Percentiles rank a stretch among this genome's conserved stretches.
Conservation (phyloP, 2,797 vertebrate species). For the Sciurus carolinensis region DNA sequence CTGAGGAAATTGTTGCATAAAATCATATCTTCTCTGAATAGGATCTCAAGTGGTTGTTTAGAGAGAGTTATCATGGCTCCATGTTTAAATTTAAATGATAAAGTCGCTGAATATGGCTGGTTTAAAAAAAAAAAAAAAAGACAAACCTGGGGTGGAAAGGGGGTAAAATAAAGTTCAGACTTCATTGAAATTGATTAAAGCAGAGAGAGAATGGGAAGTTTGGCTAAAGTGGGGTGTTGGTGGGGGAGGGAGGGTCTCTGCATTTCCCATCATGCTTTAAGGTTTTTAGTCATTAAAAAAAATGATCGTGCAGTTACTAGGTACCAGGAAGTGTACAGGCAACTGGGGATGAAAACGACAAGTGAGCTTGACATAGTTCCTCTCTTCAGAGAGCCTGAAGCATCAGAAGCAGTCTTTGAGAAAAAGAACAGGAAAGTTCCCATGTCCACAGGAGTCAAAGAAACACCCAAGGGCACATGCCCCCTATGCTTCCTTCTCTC, state of each 20-base stretch:
- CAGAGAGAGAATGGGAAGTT: not conserved
- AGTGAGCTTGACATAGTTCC: rapidly evolving
- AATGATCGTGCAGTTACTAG: not conserved
- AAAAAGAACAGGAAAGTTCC: not conserved
- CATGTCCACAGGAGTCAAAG: not conserved
- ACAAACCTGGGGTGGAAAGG: not conserved
- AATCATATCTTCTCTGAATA: conserved; percentile 72
- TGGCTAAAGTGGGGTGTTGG: not conserved
- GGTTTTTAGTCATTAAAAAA: not conserved
- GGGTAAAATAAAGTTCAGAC: not conserved
- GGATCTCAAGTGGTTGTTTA: not conserved
- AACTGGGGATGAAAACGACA: not conserved
- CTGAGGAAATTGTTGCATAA: conserved; percentile 54
- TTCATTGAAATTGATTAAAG: not conserved
- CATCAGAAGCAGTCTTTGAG: not conserved
- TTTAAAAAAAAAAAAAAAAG: not conserved
- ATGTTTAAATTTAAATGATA: conserved; percentile 64
- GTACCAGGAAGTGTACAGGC: not conserved
- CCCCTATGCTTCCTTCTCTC: not conserved
- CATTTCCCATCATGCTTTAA: not conserved
- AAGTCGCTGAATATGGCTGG: not conserved
- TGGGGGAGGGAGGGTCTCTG: not conserved
- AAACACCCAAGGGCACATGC: not conserved
- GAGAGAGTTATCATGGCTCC: not conserved
- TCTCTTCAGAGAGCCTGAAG: not conserved